Percentiles rank a stretch among this genome's conserved stretches.
Evolutionary conservation across 2,888 invertebrate genomes (phyloP).

Genomic region (Sphecodes monilicornis): DNA sequence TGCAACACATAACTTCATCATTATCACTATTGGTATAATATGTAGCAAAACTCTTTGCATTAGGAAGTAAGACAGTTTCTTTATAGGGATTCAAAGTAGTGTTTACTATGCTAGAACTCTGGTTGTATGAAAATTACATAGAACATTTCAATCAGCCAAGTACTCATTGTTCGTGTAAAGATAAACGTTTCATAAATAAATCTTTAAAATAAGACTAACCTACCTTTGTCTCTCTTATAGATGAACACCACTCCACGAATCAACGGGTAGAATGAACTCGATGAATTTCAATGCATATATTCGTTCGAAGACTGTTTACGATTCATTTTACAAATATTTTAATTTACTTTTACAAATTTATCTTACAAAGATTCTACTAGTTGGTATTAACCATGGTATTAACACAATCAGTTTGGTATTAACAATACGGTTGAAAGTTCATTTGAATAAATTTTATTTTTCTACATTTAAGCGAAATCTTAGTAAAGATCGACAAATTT

Average conservation of each 20-base stretch:
- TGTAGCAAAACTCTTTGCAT: slow-evolving; percentile 69
- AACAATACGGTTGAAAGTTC: slow-evolving; percentile 12
- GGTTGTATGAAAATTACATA: slow-evolving; percentile 66
- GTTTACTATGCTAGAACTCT: slow-evolving; percentile 63
- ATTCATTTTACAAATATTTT: slow-evolving; percentile 56
- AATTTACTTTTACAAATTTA: slow-evolving; percentile 56
- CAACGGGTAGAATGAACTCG: background rate
- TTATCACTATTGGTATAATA: slow-evolving; percentile 64
- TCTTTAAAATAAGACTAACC: slow-evolving; percentile 66
- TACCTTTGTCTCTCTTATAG: slow-evolving; percentile 29
- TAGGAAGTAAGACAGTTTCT: slow-evolving; percentile 76
- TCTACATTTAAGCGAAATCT: slow-evolving; percentile 39
- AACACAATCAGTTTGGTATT: slow-evolving; percentile 30
- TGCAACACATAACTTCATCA: slow-evolving; percentile 52
- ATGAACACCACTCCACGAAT: background rate
- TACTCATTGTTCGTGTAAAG: slow-evolving; percentile 77
- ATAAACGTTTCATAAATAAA: slow-evolving; percentile 82
- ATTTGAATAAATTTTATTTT: slow-evolving; percentile 29
- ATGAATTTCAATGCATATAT: background rate
- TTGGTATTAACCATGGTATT: too few species aligned
- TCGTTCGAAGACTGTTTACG: slow-evolving; percentile 18
- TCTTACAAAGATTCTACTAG: slow-evolving; percentile 38
- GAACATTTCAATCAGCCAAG: slow-evolving; percentile 66
- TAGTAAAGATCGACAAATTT: slow-evolving; percentile 33
- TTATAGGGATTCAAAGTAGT: slow-evolving; percentile 72